Conservation (phyloP, 2,888 invertebrate species). For the Orthosia gothica region DNA sequence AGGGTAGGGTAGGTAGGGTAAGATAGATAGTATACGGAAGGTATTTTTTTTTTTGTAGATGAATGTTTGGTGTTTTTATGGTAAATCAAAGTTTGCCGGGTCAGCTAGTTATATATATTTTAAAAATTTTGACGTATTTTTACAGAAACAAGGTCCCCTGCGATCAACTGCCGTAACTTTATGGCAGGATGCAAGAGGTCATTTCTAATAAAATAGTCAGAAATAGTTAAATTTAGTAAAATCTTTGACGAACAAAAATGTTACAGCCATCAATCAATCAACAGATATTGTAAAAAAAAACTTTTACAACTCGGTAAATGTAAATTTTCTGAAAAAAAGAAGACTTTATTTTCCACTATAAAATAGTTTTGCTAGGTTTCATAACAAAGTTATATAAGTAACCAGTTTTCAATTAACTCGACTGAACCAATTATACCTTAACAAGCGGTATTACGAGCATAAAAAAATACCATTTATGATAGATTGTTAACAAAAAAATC, state of each 20-base stretch:
- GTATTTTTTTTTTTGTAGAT: too few species aligned
- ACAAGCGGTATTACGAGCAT: too few species aligned
- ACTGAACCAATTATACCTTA: constrained; percentile 13
- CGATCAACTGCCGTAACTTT: constrained; percentile 84
- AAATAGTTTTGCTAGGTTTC: constrained; percentile 22
- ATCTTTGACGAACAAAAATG: constrained; percentile 11
- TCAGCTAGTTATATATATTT: too few species aligned
- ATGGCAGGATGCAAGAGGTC: constrained; percentile 87
- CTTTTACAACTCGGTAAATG: constrained; percentile 5
- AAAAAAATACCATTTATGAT: too few species aligned
- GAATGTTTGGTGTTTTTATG: too few species aligned
- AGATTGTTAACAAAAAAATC: too few species aligned
- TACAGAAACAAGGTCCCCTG: constrained; percentile 91
- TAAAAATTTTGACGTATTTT: constrained; percentile 27
- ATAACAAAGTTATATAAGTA: constrained; percentile 20
- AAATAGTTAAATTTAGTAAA: constrained; percentile 27
- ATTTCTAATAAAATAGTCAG: constrained; percentile 57
- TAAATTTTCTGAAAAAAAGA: background rate
- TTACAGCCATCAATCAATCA: background rate
- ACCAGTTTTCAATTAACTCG: constrained; percentile 24
- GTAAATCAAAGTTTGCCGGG: too few species aligned
- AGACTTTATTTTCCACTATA: background rate
- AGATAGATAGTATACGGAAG: too few species aligned
- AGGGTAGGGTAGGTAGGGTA: too few species aligned
- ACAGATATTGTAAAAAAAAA: constrained; percentile 6